phyloP scores from a whole-genome alignment of 2,113 vertebrate species.

The Eurystomus gularis region DNA sequence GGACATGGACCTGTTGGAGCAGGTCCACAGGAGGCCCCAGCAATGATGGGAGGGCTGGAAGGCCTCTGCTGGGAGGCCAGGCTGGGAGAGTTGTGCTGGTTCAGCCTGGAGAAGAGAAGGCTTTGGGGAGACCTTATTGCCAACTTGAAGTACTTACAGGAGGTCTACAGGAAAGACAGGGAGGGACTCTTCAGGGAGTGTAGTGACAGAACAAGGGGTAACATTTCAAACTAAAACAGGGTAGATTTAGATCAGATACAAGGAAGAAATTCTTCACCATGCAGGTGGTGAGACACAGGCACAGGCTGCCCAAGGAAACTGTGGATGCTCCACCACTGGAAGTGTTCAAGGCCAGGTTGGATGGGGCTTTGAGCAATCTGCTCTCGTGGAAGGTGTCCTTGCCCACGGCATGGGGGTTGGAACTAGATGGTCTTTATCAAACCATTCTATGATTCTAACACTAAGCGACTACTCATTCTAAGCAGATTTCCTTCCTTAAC shows the following conservation, averaged over 20 bases:
- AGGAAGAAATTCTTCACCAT: neutral
- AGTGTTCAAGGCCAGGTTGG: neutral
- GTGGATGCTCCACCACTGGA: neutral
- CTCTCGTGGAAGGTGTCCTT: neutral
- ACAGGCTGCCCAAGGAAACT: neutral
- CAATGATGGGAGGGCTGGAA: neutral
- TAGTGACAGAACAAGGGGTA: neutral
- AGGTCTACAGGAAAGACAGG: neutral
- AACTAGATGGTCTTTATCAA: neutral
- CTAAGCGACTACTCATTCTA: neutral
- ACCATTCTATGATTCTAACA: neutral
- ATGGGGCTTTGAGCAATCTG: neutral
- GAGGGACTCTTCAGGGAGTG: neutral
- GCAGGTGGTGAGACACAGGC: neutral
- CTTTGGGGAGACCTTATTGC: neutral
- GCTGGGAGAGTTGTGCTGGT: neutral
- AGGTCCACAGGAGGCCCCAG: neutral
- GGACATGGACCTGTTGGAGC: neutral
- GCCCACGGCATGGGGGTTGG: neutral
- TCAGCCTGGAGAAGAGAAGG: neutral
- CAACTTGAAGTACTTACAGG: neutral
- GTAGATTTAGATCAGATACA: neutral
- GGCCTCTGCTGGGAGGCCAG: neutral
- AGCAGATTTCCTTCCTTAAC: neutral
- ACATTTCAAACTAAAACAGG: neutral